These are phyloP conservation scores for Drosophila bifasciata DNA, from an alignment of 1,140 invertebrate species.

Conservation along the genomic window DNA sequence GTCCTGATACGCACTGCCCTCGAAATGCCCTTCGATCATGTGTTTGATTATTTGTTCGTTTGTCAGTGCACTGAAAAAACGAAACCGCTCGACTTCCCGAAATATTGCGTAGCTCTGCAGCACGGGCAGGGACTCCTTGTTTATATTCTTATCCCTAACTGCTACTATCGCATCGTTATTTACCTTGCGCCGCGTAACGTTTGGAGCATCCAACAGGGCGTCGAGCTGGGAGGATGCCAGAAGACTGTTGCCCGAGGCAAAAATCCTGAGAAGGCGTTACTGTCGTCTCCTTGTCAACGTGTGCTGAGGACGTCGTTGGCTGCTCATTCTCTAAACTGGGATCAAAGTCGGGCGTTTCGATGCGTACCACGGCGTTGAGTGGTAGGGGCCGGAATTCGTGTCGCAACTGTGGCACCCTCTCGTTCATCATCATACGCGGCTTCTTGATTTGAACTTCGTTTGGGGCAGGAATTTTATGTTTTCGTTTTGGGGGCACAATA, in stretches of 20 bases:
- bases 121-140: too few species aligned
- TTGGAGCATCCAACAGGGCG: constrained; percentile 23
- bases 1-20: too few species aligned
- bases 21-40: too few species aligned
- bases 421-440: constrained; percentile 18
- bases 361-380: too few species aligned
- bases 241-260: constrained; percentile 46
- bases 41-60: too few species aligned
- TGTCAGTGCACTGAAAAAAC: too few species aligned
- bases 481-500: not conserved
- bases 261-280: constrained; percentile 52
- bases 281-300: not conserved
- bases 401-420: constrained; percentile 63
- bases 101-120: too few species aligned
- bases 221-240: constrained; percentile 50
- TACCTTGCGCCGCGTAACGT: constrained; percentile 47
- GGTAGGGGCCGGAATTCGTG: too few species aligned
- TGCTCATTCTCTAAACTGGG: too few species aligned
- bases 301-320: too few species aligned
- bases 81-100: too few species aligned
- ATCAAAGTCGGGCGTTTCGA: not conserved
- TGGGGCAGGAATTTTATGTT: too few species aligned
- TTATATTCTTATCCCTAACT: constrained; percentile 14
- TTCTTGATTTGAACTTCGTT: constrained; percentile 30
- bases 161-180: constrained; percentile 14